Conservation (phyloP, 2,888 invertebrate genomes). For the Pristionchus japonicus region DNA sequence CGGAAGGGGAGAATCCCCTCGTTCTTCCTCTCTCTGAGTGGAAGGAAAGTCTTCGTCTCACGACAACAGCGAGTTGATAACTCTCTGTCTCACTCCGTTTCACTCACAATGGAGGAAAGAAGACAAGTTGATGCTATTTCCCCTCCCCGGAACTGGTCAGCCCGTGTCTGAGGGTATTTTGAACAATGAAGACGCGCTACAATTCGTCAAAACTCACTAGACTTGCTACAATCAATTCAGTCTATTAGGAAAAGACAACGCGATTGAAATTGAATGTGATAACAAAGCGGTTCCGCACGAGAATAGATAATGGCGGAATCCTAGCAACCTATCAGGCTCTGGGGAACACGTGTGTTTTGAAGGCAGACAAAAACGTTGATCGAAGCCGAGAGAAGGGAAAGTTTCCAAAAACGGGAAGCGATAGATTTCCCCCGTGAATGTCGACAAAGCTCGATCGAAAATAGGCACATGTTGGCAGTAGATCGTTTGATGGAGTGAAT, state of each 20-base stretch:
- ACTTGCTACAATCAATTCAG: not conserved
- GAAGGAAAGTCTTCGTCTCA: not conserved
- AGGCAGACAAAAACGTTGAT: not conserved
- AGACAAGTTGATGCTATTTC: not conserved
- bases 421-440: not conserved
- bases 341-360: not conserved
- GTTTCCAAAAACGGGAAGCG: not conserved
- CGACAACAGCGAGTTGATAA: conserved; percentile 27
- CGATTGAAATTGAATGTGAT: no score
- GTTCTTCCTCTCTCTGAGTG: not conserved
- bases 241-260: no score
- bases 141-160: not conserved
- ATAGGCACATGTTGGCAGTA: not conserved
- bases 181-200: not conserved
- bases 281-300: not conserved
- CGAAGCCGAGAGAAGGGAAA: not conserved
- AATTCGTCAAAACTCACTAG: not conserved
- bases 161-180: not conserved
- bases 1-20: not conserved
- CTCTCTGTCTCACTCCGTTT: not conserved
- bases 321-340: not conserved
- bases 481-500: not conserved
- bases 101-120: not conserved
- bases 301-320: not conserved
- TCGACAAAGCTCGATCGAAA: not conserved